phyloP scores from a whole-genome alignment of 2,888 invertebrate species.

The Eurytoma californica region DNA sequence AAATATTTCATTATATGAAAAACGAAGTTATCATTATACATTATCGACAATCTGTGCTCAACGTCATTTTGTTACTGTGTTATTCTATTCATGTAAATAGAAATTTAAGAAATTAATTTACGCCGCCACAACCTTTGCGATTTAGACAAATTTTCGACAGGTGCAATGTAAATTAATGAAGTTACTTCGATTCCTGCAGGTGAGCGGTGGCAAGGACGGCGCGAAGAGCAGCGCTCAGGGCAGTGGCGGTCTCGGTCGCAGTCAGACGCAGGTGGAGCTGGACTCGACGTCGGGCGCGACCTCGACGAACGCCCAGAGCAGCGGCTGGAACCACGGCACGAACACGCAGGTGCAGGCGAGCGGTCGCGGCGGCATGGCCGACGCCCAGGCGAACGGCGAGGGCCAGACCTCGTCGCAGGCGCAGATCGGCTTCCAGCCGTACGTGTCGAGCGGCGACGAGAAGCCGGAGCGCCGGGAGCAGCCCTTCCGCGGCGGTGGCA shows the following conservation, averaged over 20 bases:
- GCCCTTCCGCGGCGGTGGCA: conserved; percentile 85
- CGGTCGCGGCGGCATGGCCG: conserved; percentile 88
- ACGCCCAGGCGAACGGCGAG: conserved; percentile 89
- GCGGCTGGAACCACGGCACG: conserved; percentile 85
- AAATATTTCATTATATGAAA: no score
- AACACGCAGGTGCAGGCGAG: conserved; percentile 88
- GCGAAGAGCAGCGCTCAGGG: conserved; percentile 87
- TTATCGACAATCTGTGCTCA: no score
- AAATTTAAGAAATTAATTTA: no score
- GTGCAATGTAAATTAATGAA: no score
- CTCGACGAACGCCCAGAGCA: conserved; percentile 85
- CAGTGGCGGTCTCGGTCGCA: conserved; percentile 83
- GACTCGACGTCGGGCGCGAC: conserved; percentile 86
- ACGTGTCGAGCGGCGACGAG: conserved; percentile 77
- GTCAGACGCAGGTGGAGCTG: conserved; percentile 86
- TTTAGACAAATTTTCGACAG: no score
- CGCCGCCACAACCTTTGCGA: no score
- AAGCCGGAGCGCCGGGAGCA: conserved; percentile 74
- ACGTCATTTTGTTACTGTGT: no score
- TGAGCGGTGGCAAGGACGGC: conserved; percentile 84
- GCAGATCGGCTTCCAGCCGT: conserved; percentile 90
- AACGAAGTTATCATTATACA: no score
- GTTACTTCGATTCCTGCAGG: conserved; percentile 60
- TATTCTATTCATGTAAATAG: no score
- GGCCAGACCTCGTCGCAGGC: conserved; percentile 92